Conservation (phyloP, 2,888 invertebrate genomes). For the Scaptomyza caliginosa region DNA sequence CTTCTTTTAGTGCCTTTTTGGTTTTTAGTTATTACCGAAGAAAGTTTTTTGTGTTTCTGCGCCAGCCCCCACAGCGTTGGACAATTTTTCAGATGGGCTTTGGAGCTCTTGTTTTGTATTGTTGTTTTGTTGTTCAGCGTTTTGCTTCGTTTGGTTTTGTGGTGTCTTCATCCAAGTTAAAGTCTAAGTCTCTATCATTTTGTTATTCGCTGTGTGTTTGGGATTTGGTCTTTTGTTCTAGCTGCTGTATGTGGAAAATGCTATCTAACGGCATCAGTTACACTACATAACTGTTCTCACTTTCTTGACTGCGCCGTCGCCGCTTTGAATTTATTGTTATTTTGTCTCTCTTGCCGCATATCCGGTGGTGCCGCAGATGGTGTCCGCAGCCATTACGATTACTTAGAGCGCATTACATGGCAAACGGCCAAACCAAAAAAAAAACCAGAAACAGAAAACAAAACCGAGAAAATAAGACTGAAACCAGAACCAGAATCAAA, state of each 20-base stretch:
- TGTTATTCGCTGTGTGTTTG: conserved; percentile 24
- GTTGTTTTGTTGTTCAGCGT: conserved; percentile 22
- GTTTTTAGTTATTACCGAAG: conserved; percentile 52
- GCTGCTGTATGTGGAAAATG: conserved; percentile 61
- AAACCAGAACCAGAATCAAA: conserved; percentile 19
- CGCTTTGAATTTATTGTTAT: conserved; percentile 54
- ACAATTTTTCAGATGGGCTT: conserved; percentile 51
- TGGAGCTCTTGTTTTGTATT: conserved; percentile 20
- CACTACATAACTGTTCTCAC: conserved; percentile 80
- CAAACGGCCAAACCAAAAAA: conserved; percentile 8
- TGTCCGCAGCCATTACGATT: conserved; percentile 55
- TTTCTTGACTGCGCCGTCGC: conserved; percentile 64
- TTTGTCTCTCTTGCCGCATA: conserved; percentile 63
- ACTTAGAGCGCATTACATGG: conserved; percentile 45
- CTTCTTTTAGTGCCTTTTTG: not conserved
- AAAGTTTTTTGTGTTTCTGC: conserved; percentile 54
- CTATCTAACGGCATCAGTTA: conserved; percentile 80
- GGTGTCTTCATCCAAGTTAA: conserved; percentile 47
- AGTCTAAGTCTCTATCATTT: conserved; percentile 22
- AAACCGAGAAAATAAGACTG: no score
- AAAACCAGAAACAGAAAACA: conserved; percentile 1
- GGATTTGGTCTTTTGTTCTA: conserved; percentile 57
- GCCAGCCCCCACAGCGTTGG: conserved; percentile 48
- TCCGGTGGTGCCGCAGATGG: conserved; percentile 70
- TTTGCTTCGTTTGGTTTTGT: conserved; percentile 57